A percentile compares a stretch with the other conserved stretches of the same genome.
Evolutionary conservation across 2,113 vertebrate species (phyloP).

Genomic region (Mus pahari): DNA sequence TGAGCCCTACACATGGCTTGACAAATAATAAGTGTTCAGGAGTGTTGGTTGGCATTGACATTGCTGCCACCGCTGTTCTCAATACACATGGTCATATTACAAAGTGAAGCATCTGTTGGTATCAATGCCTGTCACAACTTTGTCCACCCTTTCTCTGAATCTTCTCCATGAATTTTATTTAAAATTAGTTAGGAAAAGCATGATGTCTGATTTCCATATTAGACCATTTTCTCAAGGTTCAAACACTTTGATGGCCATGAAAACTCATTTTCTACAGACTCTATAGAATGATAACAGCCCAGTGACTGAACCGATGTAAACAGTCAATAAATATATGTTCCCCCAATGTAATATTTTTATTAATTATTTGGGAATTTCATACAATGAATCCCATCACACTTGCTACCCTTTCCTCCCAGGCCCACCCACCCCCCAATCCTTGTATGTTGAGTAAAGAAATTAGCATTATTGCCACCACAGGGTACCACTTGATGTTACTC

Average conservation of each 20-base stretch:
- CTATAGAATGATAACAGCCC: background rate
- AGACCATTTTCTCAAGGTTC: background rate
- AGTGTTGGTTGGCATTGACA: background rate
- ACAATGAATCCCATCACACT: background rate
- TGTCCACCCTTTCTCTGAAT: background rate
- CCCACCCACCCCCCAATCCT: background rate
- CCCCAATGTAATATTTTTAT: background rate
- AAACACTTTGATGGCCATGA: background rate
- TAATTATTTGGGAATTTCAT: background rate
- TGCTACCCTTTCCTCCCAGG: background rate
- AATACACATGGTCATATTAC: background rate
- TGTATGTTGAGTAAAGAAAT: background rate
- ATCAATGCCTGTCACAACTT: background rate
- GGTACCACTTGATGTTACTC: background rate
- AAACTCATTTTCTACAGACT: background rate
- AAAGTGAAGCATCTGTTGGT: background rate
- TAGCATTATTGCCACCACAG: background rate
- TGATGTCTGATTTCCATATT: background rate
- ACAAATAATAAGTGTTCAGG: background rate
- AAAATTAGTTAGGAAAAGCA: background rate
- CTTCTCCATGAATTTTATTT: background rate
- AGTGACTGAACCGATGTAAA: background rate
- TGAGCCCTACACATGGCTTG: background rate
- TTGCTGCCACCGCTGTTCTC: background rate
- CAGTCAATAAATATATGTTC: background rate